Evolutionary conservation across 2,113 vertebrate genomes (phyloP).

Genomic region (Pterocles burchelli): DNA sequence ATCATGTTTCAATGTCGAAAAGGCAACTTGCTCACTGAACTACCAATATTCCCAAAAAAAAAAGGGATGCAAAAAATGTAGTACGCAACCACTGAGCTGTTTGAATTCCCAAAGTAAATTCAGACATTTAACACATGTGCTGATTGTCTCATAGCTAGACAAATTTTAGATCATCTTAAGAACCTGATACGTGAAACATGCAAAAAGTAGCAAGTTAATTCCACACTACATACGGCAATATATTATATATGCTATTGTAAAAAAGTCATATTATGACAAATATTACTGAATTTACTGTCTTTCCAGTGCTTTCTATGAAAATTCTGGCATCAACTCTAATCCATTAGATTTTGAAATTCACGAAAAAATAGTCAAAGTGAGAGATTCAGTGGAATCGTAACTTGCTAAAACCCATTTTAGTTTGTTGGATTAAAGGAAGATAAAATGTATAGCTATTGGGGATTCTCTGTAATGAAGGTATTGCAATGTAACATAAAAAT

Average conservation of each 20-base stretch:
- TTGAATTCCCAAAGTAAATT: not conserved
- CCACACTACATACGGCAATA: not conserved
- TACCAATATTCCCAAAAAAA: not conserved
- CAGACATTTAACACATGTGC: not conserved
- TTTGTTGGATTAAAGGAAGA: not conserved
- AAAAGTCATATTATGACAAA: not conserved
- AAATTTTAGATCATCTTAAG: not conserved
- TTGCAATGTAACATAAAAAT: not conserved
- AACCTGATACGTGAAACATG: rapidly evolving
- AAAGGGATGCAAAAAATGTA: not conserved
- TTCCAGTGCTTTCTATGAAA: not conserved
- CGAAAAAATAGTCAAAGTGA: not conserved
- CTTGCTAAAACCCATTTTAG: not conserved
- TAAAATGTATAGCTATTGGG: not conserved
- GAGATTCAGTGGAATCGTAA: not conserved
- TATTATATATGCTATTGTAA: not conserved
- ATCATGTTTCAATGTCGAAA: not conserved
- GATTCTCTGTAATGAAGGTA: not conserved
- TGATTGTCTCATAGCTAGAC: not conserved
- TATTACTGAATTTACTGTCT: not conserved
- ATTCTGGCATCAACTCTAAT: not conserved
- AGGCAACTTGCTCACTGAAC: not conserved
- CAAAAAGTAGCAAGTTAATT: not conserved
- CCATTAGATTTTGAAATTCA: not conserved
- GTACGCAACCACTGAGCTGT: not conserved